These are phyloP conservation scores for Meriones unguiculatus DNA, from an alignment of 2,113 vertebrate species.

Conservation along the genomic window DNA sequence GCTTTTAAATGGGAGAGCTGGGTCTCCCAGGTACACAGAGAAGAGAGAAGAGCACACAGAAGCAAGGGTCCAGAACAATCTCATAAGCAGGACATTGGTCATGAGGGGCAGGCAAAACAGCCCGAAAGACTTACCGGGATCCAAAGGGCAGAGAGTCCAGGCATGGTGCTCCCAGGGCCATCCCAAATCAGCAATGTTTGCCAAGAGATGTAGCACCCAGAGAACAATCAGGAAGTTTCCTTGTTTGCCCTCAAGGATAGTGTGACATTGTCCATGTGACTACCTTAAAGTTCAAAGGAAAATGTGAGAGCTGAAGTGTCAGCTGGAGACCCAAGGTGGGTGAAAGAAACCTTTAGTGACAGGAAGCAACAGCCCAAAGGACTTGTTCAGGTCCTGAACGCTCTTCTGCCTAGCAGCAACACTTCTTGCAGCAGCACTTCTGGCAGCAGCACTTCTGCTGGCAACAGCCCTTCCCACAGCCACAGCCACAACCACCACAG, in stretches of 20 bases:
- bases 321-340: not conserved
- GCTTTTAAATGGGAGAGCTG: not conserved
- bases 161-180: no score
- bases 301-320: not conserved
- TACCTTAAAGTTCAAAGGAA: no score
- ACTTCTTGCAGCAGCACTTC: not conserved
- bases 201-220: not conserved
- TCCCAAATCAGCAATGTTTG: not conserved
- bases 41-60: not conserved
- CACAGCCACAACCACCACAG: not conserved
- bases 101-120: not conserved
- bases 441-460: conserved; percentile 59
- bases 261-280: not conserved
- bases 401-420: not conserved
- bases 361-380: not conserved
- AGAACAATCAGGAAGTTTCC: not conserved
- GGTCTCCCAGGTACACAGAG: not conserved
- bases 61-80: not conserved
- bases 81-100: not conserved
- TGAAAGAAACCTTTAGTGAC: not conserved
- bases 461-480: conserved; percentile 62
- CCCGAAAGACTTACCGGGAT: not conserved
- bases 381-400: rapidly evolving
- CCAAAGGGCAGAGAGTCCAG: not conserved
- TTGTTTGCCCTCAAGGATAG: no score